A percentile compares a stretch with the other conserved stretches of the same genome.
phyloP scores from a whole-genome alignment of 2,888 invertebrate genomes.

The Diaphora mendica region DNA sequence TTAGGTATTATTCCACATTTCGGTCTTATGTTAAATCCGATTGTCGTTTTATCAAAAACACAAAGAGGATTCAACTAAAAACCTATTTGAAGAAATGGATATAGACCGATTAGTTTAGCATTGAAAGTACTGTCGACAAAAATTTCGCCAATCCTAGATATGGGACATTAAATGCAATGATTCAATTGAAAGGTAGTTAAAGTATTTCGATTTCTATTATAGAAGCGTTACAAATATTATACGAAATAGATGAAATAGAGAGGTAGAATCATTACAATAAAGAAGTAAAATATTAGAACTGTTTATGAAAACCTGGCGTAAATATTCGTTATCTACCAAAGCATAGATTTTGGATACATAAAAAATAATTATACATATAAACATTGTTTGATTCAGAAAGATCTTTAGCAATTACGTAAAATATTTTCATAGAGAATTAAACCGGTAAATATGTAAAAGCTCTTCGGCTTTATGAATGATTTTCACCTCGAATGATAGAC shows the following conservation, averaged over 20 bases:
- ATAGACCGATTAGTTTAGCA: slow-evolving; percentile 11
- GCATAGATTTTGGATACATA: neutral
- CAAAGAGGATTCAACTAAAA: slow-evolving; percentile 1
- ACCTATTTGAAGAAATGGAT: slow-evolving; percentile 9
- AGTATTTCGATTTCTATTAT: neutral
- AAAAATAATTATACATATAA: neutral
- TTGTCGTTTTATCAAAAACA: neutral
- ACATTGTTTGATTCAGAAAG: neutral
- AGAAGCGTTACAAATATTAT: neutral
- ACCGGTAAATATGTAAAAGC: neutral
- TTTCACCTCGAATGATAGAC: neutral
- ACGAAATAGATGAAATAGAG: neutral
- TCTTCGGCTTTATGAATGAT: neutral
- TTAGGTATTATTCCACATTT: neutral
- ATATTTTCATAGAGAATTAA: neutral
- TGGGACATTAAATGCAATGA: slow-evolving; percentile 5
- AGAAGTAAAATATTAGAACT: neutral
- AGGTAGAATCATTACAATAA: neutral
- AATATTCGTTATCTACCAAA: neutral
- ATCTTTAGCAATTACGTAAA: neutral
- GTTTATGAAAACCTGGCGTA: neutral
- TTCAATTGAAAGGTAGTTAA: neutral
- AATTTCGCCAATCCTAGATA: slow-evolving; percentile 5
- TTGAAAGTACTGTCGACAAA: slow-evolving; percentile 1
- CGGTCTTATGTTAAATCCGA: neutral